These are phyloP conservation scores for Trichopria drosophilae DNA, from an alignment of 2,888 invertebrate genomes.

Conservation along the genomic window DNA sequence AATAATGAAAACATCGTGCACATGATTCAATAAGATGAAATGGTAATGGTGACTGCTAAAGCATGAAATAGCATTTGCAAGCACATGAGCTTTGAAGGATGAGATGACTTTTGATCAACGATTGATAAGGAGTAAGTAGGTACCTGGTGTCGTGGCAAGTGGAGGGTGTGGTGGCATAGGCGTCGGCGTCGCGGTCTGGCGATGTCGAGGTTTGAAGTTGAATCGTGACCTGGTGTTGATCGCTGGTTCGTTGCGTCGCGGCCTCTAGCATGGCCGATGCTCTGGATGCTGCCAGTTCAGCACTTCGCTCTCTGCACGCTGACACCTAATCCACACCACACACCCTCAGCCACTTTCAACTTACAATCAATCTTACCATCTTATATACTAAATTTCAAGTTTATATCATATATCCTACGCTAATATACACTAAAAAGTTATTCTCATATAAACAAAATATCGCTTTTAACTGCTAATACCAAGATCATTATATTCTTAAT, in stretches of 20 bases:
- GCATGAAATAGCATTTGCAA: too few species aligned
- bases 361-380: constrained; percentile 29
- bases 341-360: constrained; percentile 54
- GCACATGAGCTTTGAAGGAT: too few species aligned
- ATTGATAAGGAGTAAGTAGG: too few species aligned
- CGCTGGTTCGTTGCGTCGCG: constrained; percentile 38
- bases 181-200: constrained; percentile 45
- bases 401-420: too few species aligned
- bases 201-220: constrained; percentile 45
- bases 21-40: too few species aligned
- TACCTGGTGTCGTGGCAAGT: constrained; percentile 53
- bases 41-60: too few species aligned
- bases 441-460: too few species aligned
- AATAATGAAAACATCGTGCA: too few species aligned
- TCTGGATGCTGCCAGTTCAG: constrained; percentile 40
- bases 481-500: too few species aligned
- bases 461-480: too few species aligned
- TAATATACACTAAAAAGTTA: too few species aligned
- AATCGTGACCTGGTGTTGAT: constrained; percentile 40
- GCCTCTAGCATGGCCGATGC: constrained; percentile 42
- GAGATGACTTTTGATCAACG: too few species aligned
- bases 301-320: constrained; percentile 49
- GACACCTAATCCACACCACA: constrained; percentile 55
- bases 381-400: not conserved
- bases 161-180: constrained; percentile 53